Evolutionary conservation across 2,888 invertebrate species (phyloP).

Genomic region (Pseudococcus jackbeardsleyi): DNA sequence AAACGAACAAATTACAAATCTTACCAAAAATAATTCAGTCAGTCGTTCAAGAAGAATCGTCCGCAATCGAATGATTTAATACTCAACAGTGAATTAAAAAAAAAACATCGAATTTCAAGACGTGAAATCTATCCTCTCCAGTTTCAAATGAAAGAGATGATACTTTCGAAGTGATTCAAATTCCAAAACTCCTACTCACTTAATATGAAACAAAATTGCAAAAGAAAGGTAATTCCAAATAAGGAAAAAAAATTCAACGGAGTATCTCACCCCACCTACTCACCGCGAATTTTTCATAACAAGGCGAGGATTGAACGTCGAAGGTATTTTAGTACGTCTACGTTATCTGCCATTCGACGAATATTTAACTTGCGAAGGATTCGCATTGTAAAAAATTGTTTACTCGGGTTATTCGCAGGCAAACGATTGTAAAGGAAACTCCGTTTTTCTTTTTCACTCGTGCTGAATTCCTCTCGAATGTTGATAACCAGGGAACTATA

Average conservation of each 20-base stretch:
- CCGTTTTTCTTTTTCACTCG: neutral
- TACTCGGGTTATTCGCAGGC: neutral
- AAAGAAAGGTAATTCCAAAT: neutral
- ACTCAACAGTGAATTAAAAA: too few species aligned
- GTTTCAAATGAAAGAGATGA: neutral
- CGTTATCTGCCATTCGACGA: neutral
- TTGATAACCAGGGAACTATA: neutral
- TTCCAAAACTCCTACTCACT: neutral
- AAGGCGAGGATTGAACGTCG: neutral
- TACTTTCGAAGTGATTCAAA: neutral
- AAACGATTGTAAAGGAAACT: neutral
- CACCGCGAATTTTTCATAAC: too few species aligned
- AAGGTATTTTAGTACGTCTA: neutral
- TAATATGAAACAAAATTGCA: neutral
- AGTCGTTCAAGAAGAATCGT: too few species aligned
- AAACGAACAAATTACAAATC: too few species aligned
- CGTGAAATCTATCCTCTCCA: too few species aligned
- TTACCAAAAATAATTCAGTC: too few species aligned
- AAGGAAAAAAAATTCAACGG: neutral
- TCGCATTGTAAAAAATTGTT: constrained; percentile 17
- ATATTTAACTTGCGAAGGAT: constrained; percentile 16
- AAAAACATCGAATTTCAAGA: too few species aligned
- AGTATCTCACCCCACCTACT: too few species aligned
- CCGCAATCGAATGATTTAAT: neutral
- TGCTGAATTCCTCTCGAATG: neutral